Evolutionary conservation across 1,140 invertebrate species (phyloP).

Genomic region (Augochlora pura): DNA sequence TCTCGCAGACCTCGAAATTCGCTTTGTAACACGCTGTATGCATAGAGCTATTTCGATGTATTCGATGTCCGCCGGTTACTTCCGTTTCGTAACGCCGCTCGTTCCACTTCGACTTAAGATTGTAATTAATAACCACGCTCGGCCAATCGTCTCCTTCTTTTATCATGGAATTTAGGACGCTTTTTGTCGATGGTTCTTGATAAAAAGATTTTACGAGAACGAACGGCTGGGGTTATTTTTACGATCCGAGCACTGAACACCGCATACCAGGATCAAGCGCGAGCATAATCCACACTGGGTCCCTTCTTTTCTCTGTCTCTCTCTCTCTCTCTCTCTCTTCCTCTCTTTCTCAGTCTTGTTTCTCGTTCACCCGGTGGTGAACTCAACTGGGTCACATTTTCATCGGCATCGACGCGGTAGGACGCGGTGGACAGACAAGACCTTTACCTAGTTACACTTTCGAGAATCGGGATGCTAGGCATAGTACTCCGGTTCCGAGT

Average conservation of each 20-base stretch:
- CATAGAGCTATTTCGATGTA: not conserved
- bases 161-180: conserved; percentile 52
- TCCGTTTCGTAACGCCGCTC: not conserved
- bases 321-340: not conserved
- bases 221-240: conserved; percentile 37
- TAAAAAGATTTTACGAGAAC: conserved; percentile 52
- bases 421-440: conserved; percentile 13
- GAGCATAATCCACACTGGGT: not conserved
- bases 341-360: not conserved
- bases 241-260: conserved; percentile 27
- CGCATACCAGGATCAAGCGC: conserved; percentile 28
- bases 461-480: conserved; percentile 41
- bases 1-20: too few relatives aligned
- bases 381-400: conserved; percentile 48
- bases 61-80: conserved; percentile 9
- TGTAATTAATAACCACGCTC: conserved; percentile 34
- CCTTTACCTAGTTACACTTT: conserved; percentile 57
- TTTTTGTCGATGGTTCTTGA: conserved; percentile 43
- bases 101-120: conserved; percentile 4
- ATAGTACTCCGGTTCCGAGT: not conserved
- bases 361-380: not conserved
- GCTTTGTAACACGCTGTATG: too few relatives aligned
- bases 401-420: conserved; percentile 27
- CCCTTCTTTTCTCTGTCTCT: too few relatives aligned
- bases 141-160: conserved; percentile 35